phyloP scores from a whole-genome alignment of 2,113 vertebrate genomes.

The Stigmatopora argus region DNA sequence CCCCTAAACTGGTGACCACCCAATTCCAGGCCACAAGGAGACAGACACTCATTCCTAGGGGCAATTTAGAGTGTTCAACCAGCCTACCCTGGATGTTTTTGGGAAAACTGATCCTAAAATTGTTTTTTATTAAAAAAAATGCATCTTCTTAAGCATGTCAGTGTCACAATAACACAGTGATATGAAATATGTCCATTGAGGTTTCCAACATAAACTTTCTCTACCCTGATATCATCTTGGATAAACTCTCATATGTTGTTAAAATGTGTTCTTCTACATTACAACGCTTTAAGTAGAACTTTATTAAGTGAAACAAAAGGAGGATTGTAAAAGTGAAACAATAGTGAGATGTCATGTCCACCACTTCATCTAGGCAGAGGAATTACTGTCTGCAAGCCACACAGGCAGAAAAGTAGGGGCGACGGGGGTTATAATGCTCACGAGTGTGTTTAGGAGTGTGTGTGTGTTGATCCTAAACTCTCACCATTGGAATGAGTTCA shows the following conservation, averaged over 20 bases:
- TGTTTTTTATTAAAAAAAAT: too few relatives aligned
- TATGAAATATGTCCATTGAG: not conserved
- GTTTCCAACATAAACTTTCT: not conserved
- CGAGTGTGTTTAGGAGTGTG: slow-evolving; percentile 59
- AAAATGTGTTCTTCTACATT: not conserved
- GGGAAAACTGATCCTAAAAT: too few relatives aligned
- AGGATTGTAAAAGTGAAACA: slow-evolving; percentile 26
- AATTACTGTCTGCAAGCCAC: slow-evolving; percentile 51
- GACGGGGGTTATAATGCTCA: slow-evolving; percentile 52
- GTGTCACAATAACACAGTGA: too few relatives aligned
- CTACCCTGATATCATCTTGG: not conserved
- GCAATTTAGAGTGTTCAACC: too few relatives aligned
- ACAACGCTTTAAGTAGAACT: not conserved
- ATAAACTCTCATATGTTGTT: not conserved
- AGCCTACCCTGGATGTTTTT: too few relatives aligned
- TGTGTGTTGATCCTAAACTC: slow-evolving; percentile 40
- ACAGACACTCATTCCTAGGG: too few relatives aligned
- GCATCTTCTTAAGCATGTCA: too few relatives aligned
- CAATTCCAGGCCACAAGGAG: too few relatives aligned
- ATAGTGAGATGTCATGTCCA: slow-evolving; percentile 41
- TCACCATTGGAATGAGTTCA: slow-evolving; percentile 53
- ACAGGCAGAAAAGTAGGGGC: slow-evolving; percentile 56
- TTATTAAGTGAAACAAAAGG: slow-evolving; percentile 15
- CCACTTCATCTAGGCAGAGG: slow-evolving; percentile 37
- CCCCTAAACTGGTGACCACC: too few relatives aligned